These are phyloP conservation scores for Sminthopsis crassicaudata DNA, from an alignment of 2,113 vertebrate genomes.

Conservation along the genomic window DNA sequence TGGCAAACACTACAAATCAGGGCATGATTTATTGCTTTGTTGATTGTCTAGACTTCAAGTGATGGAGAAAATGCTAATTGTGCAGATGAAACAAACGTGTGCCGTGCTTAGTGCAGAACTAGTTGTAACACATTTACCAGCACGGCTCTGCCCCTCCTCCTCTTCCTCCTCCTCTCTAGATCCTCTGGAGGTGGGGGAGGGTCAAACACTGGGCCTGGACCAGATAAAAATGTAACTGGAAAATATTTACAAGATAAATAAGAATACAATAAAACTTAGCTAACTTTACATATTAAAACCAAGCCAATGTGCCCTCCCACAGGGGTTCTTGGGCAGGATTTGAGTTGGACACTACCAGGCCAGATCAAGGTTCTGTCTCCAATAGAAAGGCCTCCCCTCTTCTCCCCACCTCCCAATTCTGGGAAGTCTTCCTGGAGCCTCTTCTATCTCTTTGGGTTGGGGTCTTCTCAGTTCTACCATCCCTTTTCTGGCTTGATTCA, in stretches of 20 bases:
- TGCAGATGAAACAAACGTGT: neutral
- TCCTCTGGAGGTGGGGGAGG: too few relatives aligned
- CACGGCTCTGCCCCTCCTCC: neutral
- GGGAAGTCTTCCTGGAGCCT: neutral
- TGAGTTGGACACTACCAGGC: neutral
- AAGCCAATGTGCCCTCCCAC: neutral
- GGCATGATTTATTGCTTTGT: neutral
- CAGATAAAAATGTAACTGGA: neutral
- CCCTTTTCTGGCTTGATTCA: neutral
- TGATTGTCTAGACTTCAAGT: neutral
- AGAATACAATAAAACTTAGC: neutral
- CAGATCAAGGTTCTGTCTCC: neutral
- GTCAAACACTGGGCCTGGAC: neutral
- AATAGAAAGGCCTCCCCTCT: neutral
- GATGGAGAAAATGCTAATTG: neutral
- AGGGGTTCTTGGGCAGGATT: neutral
- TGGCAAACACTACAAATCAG: neutral
- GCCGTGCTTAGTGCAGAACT: neutral
- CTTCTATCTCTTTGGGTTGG: neutral
- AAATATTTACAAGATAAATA: neutral
- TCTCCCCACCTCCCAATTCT: neutral
- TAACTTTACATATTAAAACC: neutral
- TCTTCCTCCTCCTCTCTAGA: too few relatives aligned
- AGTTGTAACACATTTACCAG: neutral
- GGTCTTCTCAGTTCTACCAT: neutral